These are phyloP conservation scores for Trogon melanurus DNA, from an alignment of 2,113 vertebrate genomes.

Conservation along the genomic window DNA sequence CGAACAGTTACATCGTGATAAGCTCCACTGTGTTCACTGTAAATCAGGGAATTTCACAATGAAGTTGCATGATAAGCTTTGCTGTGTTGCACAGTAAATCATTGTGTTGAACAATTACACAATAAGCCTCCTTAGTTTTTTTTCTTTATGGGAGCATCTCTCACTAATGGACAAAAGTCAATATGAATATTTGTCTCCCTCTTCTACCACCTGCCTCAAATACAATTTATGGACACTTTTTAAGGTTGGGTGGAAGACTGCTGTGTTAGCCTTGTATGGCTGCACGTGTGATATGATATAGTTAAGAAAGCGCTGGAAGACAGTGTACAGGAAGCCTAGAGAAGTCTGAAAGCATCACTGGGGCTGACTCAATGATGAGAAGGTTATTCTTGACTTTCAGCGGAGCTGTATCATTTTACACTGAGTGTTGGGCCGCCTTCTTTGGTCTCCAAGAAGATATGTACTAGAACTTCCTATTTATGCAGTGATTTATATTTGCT, in stretches of 20 bases:
- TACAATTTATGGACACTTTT: background rate
- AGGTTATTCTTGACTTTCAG: background rate
- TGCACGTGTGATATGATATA: background rate
- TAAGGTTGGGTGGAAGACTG: background rate
- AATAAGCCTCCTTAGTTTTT: conserved; percentile 52
- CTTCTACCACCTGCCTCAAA: background rate
- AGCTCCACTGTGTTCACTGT: conserved; percentile 61
- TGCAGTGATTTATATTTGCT: background rate
- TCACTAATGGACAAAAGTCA: conserved; percentile 34
- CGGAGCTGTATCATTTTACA: background rate
- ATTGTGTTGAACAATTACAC: conserved; percentile 57
- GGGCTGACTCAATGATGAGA: background rate
- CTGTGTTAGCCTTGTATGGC: background rate
- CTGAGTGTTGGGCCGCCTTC: background rate
- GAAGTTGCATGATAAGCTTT: conserved; percentile 66
- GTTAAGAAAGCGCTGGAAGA: background rate
- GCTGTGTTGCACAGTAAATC: conserved; percentile 73
- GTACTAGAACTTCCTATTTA: background rate
- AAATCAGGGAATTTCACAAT: conserved; percentile 66
- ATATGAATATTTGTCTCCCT: background rate
- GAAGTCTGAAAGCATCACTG: background rate
- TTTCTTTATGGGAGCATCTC: conserved; percentile 49
- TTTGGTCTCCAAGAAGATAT: background rate
- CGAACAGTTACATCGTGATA: conserved; percentile 60
- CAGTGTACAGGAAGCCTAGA: background rate